phyloP scores from a whole-genome alignment of 2,113 vertebrate species.

The Bubo bubo region DNA sequence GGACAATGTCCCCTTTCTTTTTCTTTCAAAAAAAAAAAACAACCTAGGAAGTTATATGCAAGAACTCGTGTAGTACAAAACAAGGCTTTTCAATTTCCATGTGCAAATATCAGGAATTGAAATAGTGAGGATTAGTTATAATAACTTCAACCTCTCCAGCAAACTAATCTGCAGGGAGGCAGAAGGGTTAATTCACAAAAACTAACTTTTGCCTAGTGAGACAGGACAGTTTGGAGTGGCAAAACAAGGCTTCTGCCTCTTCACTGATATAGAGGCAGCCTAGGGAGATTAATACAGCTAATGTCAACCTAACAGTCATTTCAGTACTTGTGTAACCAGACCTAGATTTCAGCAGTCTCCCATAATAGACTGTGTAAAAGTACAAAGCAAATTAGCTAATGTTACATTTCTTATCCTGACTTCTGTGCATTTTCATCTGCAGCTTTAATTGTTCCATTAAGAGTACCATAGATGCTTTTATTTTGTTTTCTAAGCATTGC shows the following conservation, averaged over 20 bases:
- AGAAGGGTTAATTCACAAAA: not conserved
- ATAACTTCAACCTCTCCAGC: not conserved
- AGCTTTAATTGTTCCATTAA: slow-evolving; percentile 1
- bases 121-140: not conserved
- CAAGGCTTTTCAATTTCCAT: not conserved
- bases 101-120: not conserved
- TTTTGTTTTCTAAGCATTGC: not conserved
- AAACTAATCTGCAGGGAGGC: not conserved
- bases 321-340: not conserved
- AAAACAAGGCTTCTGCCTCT: not conserved
- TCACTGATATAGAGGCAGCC: not conserved
- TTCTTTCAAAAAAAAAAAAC: not conserved
- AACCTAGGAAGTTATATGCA: not conserved
- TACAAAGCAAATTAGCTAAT: not conserved
- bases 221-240: not conserved
- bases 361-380: not conserved
- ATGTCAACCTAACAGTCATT: not conserved
- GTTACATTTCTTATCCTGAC: not conserved
- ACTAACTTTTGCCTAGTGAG: not conserved
- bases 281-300: not conserved
- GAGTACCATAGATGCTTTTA: not conserved
- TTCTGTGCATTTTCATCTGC: not conserved
- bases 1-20: not conserved
- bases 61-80: not conserved
- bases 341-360: not conserved